Evolutionary conservation across 2,888 invertebrate species (phyloP), one percentile per base, ranked within the genome.

Genomic region (Ormyrus rosae): DNA sequence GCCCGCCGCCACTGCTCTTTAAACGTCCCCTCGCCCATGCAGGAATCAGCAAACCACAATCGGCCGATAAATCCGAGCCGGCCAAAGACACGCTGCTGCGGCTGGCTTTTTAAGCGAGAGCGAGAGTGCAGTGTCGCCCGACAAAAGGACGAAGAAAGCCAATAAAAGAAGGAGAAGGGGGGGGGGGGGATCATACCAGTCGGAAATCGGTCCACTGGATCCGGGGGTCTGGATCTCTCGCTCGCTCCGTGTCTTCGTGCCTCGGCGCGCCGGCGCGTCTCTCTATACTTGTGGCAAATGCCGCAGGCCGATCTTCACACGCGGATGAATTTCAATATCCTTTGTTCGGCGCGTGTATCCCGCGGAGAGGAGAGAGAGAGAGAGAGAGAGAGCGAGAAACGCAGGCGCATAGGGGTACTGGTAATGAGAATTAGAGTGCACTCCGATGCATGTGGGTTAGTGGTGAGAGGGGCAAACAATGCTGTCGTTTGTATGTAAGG

Each of bases 281-380:
- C 34, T 67, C 13, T 65, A 58, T 67, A 75, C 68, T 75, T 75
- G 74, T 68, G 70, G 68, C 73, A 72, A 63, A 51, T 53, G 51
- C 69, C 56, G 55, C 61, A 50, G 74, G 63, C 68, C 75, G 58
- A 74, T 68, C 70, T 80, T 80, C 80, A 75, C 75, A 80, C 80
- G 80, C 80, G 75, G 80, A 75, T 80, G 75, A 74, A 80, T 80
- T 80, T 75, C 70, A 75, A 80, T 75, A 75, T 75, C 67, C 75
- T 65, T 79, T 79, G 69, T 74, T 79, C 60, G 69, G 34, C 34
- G 53, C 58, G 34, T 11, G 55, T 63, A 63, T 60, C 69, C 56
- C 55, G 56, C 65, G 6, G 58, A 9, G 65, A 10, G 55, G 48
- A 8, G 19, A 34, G 13, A 8, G 19, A 6, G 19, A 6, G 48